These are phyloP conservation scores for Okapia johnstoni DNA, from an alignment of 2,113 vertebrate species.

Conservation along the genomic window DNA sequence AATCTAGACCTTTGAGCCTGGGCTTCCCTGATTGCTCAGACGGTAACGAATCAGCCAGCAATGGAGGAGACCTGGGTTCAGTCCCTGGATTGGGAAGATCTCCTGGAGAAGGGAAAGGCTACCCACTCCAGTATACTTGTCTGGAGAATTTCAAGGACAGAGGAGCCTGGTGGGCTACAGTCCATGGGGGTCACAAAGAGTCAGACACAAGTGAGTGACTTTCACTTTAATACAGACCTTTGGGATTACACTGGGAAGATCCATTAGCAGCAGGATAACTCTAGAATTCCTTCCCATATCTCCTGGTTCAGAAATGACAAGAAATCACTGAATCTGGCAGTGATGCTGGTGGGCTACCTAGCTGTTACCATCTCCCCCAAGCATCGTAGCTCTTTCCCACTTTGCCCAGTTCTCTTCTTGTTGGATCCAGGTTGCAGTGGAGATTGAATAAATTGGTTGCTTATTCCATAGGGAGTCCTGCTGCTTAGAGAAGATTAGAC, in stretches of 20 bases:
- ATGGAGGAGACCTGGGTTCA: not conserved
- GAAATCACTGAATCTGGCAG: not conserved
- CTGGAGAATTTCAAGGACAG: not conserved
- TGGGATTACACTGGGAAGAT: not conserved
- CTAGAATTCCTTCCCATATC: not conserved
- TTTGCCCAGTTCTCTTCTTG: not conserved
- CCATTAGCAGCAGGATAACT: not conserved
- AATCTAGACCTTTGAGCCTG: not conserved
- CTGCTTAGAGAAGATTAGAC: not conserved
- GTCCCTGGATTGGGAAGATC: not conserved
- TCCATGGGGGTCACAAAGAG: not conserved
- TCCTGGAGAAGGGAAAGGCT: not conserved
- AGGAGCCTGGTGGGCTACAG: not conserved
- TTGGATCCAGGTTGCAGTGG: not conserved
- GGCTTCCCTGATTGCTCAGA: not conserved
- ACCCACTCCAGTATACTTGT: not conserved
- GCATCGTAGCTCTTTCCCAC: not conserved
- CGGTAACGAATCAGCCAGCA: not conserved
- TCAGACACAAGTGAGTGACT: not conserved
- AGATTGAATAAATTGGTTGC: not conserved
- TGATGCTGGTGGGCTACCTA: accelerated
- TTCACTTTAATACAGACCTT: not conserved
- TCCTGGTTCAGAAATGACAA: not conserved
- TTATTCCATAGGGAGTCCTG: not conserved
- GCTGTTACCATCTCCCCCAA: not conserved